These are phyloP conservation scores for Trinorchestia longiramus DNA, from an alignment of 1,140 invertebrate species.

Conservation along the genomic window DNA sequence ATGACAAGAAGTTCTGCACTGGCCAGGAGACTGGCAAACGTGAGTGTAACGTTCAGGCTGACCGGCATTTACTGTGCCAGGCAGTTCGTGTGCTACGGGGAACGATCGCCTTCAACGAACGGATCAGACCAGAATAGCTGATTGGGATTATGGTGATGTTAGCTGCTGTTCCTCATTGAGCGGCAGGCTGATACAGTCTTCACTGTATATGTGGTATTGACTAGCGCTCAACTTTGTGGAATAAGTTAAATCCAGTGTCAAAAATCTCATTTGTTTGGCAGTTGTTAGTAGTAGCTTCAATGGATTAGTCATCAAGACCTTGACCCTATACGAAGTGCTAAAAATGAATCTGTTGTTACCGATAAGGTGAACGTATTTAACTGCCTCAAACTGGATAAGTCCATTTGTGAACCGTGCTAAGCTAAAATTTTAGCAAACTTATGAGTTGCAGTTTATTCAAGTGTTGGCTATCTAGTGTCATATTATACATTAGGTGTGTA, in stretches of 20 bases:
- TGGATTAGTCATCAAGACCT: background rate
- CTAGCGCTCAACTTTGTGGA: background rate
- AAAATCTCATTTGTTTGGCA: background rate
- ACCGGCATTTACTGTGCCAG: too few species aligned
- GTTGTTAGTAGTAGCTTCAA: background rate
- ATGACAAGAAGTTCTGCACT: conserved; percentile 72
- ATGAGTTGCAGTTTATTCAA: background rate
- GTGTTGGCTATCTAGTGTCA: background rate
- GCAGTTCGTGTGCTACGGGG: too few species aligned
- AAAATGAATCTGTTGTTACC: background rate
- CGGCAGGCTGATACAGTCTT: background rate
- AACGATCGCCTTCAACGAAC: background rate
- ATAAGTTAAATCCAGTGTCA: background rate
- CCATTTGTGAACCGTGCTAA: background rate
- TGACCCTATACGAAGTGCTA: background rate
- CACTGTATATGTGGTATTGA: background rate
- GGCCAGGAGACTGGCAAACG: conserved; percentile 73
- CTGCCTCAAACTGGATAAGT: background rate
- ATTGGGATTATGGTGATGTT: background rate
- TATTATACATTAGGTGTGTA: background rate
- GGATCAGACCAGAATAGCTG: background rate
- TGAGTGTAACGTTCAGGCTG: conserved; percentile 65
- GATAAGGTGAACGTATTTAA: background rate
- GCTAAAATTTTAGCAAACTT: background rate
- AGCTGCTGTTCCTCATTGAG: background rate